These are phyloP conservation scores for Bufo gargarizans DNA, from an alignment of 2,113 vertebrate genomes.

Conservation along the genomic window DNA sequence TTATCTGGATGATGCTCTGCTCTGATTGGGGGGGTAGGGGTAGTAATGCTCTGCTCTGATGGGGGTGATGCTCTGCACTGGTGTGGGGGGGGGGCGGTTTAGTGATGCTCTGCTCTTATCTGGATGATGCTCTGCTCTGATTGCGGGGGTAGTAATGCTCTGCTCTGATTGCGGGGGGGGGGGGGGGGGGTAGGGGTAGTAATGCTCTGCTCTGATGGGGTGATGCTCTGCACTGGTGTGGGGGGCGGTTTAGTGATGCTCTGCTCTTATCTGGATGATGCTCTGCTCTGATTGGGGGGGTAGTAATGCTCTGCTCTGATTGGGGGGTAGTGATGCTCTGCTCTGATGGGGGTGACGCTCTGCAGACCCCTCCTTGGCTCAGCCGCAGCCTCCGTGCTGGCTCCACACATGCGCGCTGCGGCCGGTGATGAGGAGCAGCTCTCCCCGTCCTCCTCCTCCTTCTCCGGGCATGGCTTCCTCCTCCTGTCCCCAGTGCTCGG, in stretches of 20 bases:
- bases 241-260: neutral
- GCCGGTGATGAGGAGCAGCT: neutral
- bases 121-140: neutral
- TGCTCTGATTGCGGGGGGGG: neutral
- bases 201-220: neutral
- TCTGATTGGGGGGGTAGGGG: neutral
- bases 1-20: neutral
- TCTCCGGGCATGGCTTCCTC: slow-evolving; percentile 12
- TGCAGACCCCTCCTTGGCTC: slow-evolving; percentile 7
- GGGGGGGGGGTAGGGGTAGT: neutral
- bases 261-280: neutral
- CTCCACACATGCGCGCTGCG: slow-evolving; percentile 33
- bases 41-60: neutral
- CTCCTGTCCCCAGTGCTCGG: slow-evolving; percentile 39
- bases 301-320: neutral
- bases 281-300: neutral
- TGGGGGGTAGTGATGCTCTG: neutral
- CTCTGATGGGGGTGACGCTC: neutral
- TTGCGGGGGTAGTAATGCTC: neutral
- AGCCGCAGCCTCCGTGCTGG: slow-evolving; percentile 33
- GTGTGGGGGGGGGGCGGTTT: too few species aligned
- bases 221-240: neutral
- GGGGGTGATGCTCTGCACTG: neutral
- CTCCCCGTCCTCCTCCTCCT: slow-evolving; percentile 15
- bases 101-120: neutral